Conservation (phyloP, 35 echinoderm and acorn worm genomes). For the Stichopus chloronotus region DNA sequence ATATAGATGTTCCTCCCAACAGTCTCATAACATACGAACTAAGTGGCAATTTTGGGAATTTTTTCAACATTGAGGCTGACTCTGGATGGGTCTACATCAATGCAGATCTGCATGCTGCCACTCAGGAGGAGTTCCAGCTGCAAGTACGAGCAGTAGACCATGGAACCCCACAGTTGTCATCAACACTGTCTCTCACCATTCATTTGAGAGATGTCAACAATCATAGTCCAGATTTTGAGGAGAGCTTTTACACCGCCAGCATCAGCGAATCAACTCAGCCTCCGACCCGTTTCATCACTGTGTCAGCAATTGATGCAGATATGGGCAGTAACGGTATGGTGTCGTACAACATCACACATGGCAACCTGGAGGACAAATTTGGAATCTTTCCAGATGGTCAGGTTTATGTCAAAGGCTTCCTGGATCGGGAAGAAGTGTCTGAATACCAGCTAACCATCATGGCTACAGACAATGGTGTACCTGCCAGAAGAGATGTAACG, state of each 20-base stretch:
- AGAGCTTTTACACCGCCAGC: conserved; percentile 50
- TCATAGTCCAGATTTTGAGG: conserved; percentile 78
- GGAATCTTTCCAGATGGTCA: conserved; percentile 93
- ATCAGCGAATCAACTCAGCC: conserved; percentile 75
- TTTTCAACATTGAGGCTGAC: conserved; percentile 80
- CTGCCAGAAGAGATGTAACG: conserved; percentile 56
- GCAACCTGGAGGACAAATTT: conserved; percentile 86
- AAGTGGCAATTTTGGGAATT: conserved; percentile 53
- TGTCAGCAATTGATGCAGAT: conserved; percentile 82
- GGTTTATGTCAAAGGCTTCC: conserved; percentile 81
- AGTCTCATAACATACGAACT: conserved; percentile 83
- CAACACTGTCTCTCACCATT: conserved; percentile 71
- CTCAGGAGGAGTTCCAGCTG: conserved; percentile 59
- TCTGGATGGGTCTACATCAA: conserved; percentile 81
- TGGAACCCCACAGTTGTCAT: conserved; percentile 82
- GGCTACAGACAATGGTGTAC: conserved; percentile 86
- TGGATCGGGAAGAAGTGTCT: conserved; percentile 81
- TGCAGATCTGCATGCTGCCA: conserved; percentile 59
- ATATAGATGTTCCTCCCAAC: conserved; percentile 86
- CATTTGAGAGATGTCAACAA: conserved; percentile 93
- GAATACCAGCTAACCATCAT: conserved; percentile 67
- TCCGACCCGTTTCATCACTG: conserved; percentile 65
- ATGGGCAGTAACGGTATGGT: conserved; percentile 86
- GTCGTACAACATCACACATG: conserved; percentile 73
- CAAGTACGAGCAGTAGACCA: conserved; percentile 84